Evolutionary conservation across 1,140 invertebrate species (phyloP).

Genomic region (Amyelois transitella): DNA sequence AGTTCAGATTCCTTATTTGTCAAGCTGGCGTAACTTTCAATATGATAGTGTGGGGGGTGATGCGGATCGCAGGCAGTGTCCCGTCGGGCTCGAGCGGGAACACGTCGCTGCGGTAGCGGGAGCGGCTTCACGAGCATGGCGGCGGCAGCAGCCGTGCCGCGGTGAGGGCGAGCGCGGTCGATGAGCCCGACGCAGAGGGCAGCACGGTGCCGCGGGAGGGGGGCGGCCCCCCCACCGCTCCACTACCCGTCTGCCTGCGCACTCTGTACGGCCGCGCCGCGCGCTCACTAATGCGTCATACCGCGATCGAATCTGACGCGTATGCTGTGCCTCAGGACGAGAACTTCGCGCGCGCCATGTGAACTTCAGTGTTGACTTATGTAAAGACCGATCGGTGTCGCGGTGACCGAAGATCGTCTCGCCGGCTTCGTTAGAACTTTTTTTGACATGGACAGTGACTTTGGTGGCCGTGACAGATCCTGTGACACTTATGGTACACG

Average conservation of each 20-base stretch:
- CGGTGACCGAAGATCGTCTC: slow-evolving; percentile 8
- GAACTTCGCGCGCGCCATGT: slow-evolving; percentile 62
- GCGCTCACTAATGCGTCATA: slow-evolving; percentile 72
- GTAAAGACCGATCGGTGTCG: slow-evolving; percentile 13
- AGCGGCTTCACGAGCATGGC: slow-evolving; percentile 45
- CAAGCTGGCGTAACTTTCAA: background rate
- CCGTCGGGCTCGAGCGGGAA: slow-evolving; percentile 21
- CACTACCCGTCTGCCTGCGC: slow-evolving; percentile 50
- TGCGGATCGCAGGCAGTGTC: slow-evolving; percentile 9
- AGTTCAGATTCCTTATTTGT: no score
- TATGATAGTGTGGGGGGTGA: slow-evolving; percentile 3
- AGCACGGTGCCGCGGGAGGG: slow-evolving; percentile 47
- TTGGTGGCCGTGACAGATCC: slow-evolving; percentile 34
- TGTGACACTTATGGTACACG: slow-evolving; percentile 43
- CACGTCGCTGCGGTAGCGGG: slow-evolving; percentile 41
- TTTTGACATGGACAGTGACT: slow-evolving; percentile 45
- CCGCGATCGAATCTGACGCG: slow-evolving; percentile 50
- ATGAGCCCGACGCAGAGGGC: slow-evolving; percentile 68
- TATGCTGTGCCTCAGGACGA: slow-evolving; percentile 23
- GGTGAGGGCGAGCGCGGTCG: slow-evolving; percentile 63
- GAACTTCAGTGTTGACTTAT: slow-evolving; percentile 62
- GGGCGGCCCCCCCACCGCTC: slow-evolving; percentile 35
- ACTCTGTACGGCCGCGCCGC: slow-evolving; percentile 56
- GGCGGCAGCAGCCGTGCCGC: slow-evolving; percentile 33
- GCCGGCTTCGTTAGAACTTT: slow-evolving; percentile 13